These are phyloP conservation scores for Promerops cafer DNA, from an alignment of 2,113 vertebrate genomes.

Conservation along the genomic window DNA sequence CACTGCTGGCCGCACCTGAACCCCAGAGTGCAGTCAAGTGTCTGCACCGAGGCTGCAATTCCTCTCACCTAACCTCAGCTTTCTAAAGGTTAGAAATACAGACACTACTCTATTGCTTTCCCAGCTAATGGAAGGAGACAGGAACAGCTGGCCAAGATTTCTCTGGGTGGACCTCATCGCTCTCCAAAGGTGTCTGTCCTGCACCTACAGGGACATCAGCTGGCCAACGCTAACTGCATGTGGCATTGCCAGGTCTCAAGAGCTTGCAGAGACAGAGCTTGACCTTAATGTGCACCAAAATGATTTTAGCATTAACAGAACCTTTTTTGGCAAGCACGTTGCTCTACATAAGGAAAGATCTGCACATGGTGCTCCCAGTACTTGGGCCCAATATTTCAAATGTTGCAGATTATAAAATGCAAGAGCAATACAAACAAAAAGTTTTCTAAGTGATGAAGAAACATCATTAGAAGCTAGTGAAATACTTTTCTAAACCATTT, in stretches of 20 bases:
- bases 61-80: not conserved
- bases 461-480: not conserved
- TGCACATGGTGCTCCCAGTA: not conserved
- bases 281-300: not conserved
- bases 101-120: not conserved
- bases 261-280: not conserved
- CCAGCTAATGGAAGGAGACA: slow-evolving; percentile 18
- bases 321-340: not conserved
- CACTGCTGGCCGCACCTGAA: rapidly evolving
- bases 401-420: not conserved
- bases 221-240: not conserved
- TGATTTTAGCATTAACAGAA: not conserved
- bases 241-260: not conserved
- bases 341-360: not conserved
- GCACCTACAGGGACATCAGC: not conserved
- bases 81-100: not conserved
- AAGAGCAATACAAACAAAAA: not conserved
- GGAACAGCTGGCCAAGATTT: not conserved
- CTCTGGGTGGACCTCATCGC: not conserved
- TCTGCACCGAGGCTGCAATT: not conserved
- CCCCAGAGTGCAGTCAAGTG: rapidly evolving
- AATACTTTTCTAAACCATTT: not conserved
- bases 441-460: not conserved
- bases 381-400: not conserved
- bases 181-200: not conserved